Evolutionary conservation across 2,888 invertebrate species (phyloP), one percentile per base, ranked within the genome.

Genomic region (Hyposoter dolosus): DNA sequence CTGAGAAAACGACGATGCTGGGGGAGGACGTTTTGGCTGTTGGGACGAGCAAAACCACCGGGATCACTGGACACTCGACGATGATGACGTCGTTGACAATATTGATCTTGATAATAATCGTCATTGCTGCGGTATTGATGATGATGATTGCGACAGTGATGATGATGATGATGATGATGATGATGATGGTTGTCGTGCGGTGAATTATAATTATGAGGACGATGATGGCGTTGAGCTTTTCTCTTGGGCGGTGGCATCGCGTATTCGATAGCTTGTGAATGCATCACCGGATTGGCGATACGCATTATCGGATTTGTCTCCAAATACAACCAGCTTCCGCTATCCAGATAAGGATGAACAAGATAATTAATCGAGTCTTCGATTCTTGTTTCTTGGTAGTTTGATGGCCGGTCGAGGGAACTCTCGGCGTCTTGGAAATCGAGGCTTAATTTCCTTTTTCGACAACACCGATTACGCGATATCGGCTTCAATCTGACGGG

Each of bases 261-360:
- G 77, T 91, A 90, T n/a, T 91, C 74, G 82, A 89, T 88, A 82
- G 74, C 50, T 56, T 85, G 88, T 5, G 89, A 63, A 69, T 88
- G 87, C 76, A 88, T 50, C 45, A 87, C 43, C 23, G 90, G 88
- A 47, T 88, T 84, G 40, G 88, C 88, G 32, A 90, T 66, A 60
- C 81, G 87, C 66, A 90, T 86, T 66, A 89, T 72, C 10, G 92
- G 90, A 87, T 90, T 90, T 15, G 91, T 88, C 17, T 93, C 92
- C 47, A 93, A 85, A 69, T 93, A 93, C 69, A 93, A 88, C 91
- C 92, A 93, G 86, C 93, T 93, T 23, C 87, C 91, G 69, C 91
- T 92, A 72, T 93, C 92, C 85, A 91, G 88, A 68, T 92, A 91
- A 1, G 93, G 92, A 68, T 89, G 85, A 32, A n/a, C n/a, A n/a